A percentile compares a stretch with the other conserved stretches of the same genome.
phyloP scores from a whole-genome alignment of 1,140 invertebrate genomes.

The Helicoverpa armigera region DNA sequence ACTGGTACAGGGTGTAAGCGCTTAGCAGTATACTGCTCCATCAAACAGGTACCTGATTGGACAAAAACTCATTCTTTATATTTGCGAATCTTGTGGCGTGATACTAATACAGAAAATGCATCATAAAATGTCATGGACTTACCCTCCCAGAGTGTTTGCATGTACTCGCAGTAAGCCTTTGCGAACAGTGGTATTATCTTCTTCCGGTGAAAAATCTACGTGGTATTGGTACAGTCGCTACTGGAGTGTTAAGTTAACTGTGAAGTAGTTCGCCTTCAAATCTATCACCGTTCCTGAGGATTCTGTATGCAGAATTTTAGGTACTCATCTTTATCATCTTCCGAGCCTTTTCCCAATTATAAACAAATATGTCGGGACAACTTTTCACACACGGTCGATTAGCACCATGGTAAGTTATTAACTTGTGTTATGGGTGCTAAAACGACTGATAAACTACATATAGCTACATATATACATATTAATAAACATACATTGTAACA shows the following conservation, averaged over 20 bases:
- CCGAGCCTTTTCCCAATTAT: too few relatives aligned
- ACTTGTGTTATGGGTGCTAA: too few relatives aligned
- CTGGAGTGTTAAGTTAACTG: slow-evolving; percentile 88
- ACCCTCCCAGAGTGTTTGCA: slow-evolving; percentile 85
- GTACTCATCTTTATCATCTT: slow-evolving; percentile 58
- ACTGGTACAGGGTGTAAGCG: slow-evolving; percentile 84
- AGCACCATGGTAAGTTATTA: too few relatives aligned
- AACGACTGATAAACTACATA: too few relatives aligned
- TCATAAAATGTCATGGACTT: slow-evolving; percentile 40
- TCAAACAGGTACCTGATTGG: slow-evolving; percentile 87
- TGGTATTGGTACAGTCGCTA: slow-evolving; percentile 94
- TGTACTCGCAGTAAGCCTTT: slow-evolving; percentile 88
- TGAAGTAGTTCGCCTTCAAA: slow-evolving; percentile 92
- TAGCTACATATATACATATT: too few relatives aligned
- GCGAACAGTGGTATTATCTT: slow-evolving; percentile 89
- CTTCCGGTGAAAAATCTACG: slow-evolving; percentile 92
- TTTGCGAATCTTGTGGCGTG: too few relatives aligned
- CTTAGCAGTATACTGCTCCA: slow-evolving; percentile 85
- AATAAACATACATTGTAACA: too few relatives aligned
- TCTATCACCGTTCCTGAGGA: slow-evolving; percentile 84
- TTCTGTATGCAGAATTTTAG: slow-evolving; percentile 80
- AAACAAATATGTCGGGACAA: too few relatives aligned
- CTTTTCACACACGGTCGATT: too few relatives aligned
- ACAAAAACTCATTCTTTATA: too few relatives aligned
- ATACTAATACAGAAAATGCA: neutral